Evolutionary conservation across 53 echinoderm and acorn worm genomes (phyloP), one percentile per base, ranked within the genome.

Genomic region (Crossaster papposus): DNA sequence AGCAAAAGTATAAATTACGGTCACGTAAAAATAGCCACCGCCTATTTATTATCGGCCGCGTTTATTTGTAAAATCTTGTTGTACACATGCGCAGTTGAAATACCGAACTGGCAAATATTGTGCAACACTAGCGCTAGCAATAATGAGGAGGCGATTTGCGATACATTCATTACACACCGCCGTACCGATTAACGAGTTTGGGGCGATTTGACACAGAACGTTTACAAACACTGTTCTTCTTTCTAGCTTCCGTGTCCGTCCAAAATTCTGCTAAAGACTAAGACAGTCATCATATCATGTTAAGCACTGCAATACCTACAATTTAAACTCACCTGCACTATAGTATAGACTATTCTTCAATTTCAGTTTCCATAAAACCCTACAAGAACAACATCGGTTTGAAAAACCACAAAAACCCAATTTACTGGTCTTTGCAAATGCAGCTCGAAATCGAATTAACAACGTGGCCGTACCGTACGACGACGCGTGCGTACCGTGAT

Each of bases 401-500:
- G 12, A 58, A 20, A 18, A 4, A 4, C 15, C 22, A 18, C 2
- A 0, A 18, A 26, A 26, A 26, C 68, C 26, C n/a, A 68, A 68
- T 58, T 15, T 20, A 4, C 58, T 4, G n/a, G 62, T 23, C 17
- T 12, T 4, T 23, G 28, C 68, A n/a, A n/a, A n/a, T n/a, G n/a
- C n/a, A n/a, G n/a, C n/a, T n/a, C 24, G 28, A 68, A 2, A 50
- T 51, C 11, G 22, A 78, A 78, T 78, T 15, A 14, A 17, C 78
- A 35, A 78, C 78, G 78, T 78, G 78, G 78, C 50, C 8, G 78
- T 51, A 78, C n/a, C n/a, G n/a, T n/a, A n/a, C n/a, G n/a, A n/a
- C n/a, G n/a, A n/a, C n/a, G n/a, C n/a, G n/a, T n/a, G n/a, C n/a
- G n/a, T n/a, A n/a, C n/a, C n/a, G n/a, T n/a, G n/a, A n/a, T n/a